A percentile compares a stretch with the other conserved stretches of the same genome.
Evolutionary conservation across 1,140 invertebrate species (phyloP).

Genomic region (Drosophila sulfurigaster): DNA sequence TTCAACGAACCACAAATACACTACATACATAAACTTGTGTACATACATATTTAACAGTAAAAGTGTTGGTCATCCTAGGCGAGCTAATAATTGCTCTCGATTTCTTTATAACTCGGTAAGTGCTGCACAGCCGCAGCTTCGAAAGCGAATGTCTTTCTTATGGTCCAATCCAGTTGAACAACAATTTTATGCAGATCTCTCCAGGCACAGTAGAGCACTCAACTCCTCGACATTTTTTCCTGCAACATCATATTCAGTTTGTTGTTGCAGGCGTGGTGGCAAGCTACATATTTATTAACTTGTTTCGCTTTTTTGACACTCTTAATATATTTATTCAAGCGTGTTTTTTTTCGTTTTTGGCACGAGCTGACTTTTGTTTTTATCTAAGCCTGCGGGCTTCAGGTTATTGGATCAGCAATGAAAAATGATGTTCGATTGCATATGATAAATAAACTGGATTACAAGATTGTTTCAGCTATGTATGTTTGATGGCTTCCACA

Average conservation of each 20-base stretch:
- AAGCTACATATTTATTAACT: conserved; percentile 11
- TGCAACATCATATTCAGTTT: conserved; percentile 19
- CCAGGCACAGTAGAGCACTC: not conserved
- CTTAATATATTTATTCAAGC: conserved; percentile 55
- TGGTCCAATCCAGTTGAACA: not conserved
- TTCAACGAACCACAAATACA: not conserved
- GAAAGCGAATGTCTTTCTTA: not conserved
- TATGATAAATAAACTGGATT: conserved; percentile 26
- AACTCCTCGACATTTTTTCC: not conserved
- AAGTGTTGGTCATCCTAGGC: not conserved
- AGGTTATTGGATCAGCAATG: conserved; percentile 74
- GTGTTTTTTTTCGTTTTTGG: conserved; percentile 47
- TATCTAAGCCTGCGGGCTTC: conserved; percentile 52
- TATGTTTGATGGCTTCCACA: not conserved
- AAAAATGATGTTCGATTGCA: conserved; percentile 28
- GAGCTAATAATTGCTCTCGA: not conserved
- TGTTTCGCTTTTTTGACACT: conserved; percentile 55
- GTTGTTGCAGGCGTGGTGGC: conserved; percentile 44
- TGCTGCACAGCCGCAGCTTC: not conserved
- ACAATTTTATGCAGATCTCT: conserved; percentile 10
- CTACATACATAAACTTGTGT: not conserved
- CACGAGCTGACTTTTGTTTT: conserved; percentile 47
- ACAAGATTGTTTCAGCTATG: conserved; percentile 1
- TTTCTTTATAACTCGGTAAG: not conserved
- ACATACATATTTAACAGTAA: not conserved